phyloP scores from a whole-genome alignment of 2,888 invertebrate genomes.

The Smittia aterrima region DNA sequence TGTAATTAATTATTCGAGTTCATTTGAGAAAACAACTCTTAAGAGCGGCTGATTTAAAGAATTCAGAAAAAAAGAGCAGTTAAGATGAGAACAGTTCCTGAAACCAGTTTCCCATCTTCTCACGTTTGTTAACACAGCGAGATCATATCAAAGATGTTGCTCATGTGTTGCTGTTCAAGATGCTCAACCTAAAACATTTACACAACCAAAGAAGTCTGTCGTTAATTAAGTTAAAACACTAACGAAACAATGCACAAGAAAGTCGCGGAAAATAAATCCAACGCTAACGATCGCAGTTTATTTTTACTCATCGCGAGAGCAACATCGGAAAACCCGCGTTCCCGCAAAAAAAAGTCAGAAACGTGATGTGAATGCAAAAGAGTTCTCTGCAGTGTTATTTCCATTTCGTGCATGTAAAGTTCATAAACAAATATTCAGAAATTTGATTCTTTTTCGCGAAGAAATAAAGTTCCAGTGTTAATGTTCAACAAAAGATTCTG shows the following conservation, averaged over 20 bases:
- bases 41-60: background rate
- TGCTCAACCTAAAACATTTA: slow-evolving; percentile 10
- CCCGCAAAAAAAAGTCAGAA: background rate
- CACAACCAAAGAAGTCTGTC: background rate
- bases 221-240: slow-evolving; percentile 33
- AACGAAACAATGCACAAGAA: slow-evolving; percentile 32
- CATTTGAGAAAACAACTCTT: no score
- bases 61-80: slow-evolving; percentile 24
- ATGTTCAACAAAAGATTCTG: slow-evolving; percentile 9
- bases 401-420: background rate
- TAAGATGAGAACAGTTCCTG: background rate
- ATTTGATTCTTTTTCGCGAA: slow-evolving; percentile 24
- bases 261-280: background rate
- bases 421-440: slow-evolving; percentile 18
- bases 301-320: slow-evolving; percentile 34
- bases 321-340: slow-evolving; percentile 24
- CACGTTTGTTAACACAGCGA: background rate
- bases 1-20: no score
- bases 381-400: slow-evolving; percentile 2
- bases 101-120: slow-evolving; percentile 20
- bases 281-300: slow-evolving; percentile 14
- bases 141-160: background rate
- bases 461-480: background rate
- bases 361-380: slow-evolving; percentile 34
- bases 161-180: background rate